Percentiles rank a stretch among this genome's conserved stretches.
These are phyloP conservation scores for Xanthia togata DNA, from an alignment of 2,888 invertebrate genomes.

Conservation along the genomic window DNA sequence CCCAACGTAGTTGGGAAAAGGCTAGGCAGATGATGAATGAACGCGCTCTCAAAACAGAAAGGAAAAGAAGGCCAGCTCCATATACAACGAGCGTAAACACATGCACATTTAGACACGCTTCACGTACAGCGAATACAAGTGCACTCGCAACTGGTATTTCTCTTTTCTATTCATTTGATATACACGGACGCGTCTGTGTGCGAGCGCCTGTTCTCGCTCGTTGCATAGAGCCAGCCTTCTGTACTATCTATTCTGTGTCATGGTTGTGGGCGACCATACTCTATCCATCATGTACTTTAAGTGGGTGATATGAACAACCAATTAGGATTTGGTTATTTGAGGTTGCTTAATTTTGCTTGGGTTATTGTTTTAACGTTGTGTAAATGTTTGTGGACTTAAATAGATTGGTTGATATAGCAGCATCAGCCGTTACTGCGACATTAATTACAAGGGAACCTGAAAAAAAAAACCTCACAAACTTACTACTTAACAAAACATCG, in stretches of 20 bases:
- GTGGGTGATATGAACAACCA: conserved; percentile 58
- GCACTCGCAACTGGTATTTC: too few species aligned
- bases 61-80: neutral
- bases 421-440: neutral
- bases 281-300: conserved; percentile 37
- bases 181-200: neutral
- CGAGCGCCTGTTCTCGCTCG: neutral
- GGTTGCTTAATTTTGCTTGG: conserved; percentile 47
- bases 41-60: neutral
- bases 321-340: conserved; percentile 46
- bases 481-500: neutral
- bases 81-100: neutral
- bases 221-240: neutral
- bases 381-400: conserved; percentile 21
- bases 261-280: conserved; percentile 49
- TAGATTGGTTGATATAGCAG: neutral
- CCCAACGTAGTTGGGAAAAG: too few species aligned
- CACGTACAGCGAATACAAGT: neutral
- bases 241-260: neutral
- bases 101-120: neutral
- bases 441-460: neutral
- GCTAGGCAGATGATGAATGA: too few species aligned
- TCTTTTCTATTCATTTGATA: neutral
- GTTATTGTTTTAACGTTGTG: conserved; percentile 40
- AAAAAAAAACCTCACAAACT: neutral